phyloP scores from a whole-genome alignment of 1,140 invertebrate species.

The Hesperophylax magnus region DNA sequence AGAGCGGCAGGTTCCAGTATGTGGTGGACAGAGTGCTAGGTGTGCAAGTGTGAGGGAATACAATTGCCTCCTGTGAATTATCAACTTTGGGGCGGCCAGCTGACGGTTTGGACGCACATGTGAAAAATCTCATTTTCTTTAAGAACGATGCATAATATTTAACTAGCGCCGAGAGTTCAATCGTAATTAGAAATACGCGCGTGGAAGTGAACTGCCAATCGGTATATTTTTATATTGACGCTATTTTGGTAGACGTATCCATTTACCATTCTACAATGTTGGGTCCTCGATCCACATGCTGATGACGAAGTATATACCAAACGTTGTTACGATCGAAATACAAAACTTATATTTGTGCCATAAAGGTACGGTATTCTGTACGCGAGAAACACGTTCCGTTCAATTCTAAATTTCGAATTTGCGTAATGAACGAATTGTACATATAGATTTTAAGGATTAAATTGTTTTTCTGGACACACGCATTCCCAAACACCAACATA shows the following conservation, averaged over 20 bases:
- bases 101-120: constrained; percentile 1
- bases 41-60: constrained; percentile 72
- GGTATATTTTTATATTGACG: background rate
- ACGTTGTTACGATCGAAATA: constrained; percentile 30
- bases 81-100: background rate
- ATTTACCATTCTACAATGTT: constrained; percentile 5
- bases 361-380: constrained; percentile 41
- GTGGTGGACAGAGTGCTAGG: constrained; percentile 78
- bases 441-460: constrained; percentile 13
- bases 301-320: background rate
- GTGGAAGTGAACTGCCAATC: background rate
- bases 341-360: constrained; percentile 49
- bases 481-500: constrained; percentile 12
- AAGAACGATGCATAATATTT: constrained; percentile 30
- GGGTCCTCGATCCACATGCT: background rate
- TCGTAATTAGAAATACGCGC: constrained; percentile 4
- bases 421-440: background rate
- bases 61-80: background rate
- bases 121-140: constrained; percentile 28
- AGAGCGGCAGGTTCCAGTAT: constrained; percentile 75
- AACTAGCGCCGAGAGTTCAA: constrained; percentile 24
- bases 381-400: background rate
- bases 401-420: constrained; percentile 13
- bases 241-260: constrained; percentile 3
- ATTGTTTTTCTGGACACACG: constrained; percentile 17